Base-by-base conservation (phyloP, 2,888 invertebrate genomes). In the Tenthredo distinguenda region DNA sequence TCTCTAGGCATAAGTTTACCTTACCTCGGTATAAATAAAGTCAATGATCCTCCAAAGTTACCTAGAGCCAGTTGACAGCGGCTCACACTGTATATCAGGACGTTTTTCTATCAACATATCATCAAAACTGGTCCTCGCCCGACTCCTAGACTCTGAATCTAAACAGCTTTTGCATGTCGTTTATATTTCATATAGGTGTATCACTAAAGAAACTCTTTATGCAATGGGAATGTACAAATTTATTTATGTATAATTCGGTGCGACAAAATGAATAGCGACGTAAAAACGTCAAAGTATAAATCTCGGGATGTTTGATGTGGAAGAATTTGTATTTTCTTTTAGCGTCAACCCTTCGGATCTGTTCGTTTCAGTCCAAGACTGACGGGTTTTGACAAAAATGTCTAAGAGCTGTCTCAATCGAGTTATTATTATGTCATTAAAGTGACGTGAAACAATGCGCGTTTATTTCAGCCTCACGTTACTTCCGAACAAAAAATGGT, bases 1-100 rank as follows among this genome's bases (percentile, higher is more conserved):
- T 88, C 88, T 88, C 88, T 71, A 31, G 88, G 89, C 90, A 89
- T 88, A 92, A 91, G 92, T 92, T 91, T 92, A 92, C 91, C 90
- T 92, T 91, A 91, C 88, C 82, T 88, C 88, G 86, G 88, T 89
- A 90, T 93, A 92, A 92, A 93, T 92, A 91, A 90, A 85, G 77
- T 77, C 68, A 85, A 85, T 74, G 79, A 84, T 86, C 65, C 26
- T 83, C 71, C 26, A 76, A 82, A 86, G 86, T 84, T 84, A 86
- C 84, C 84, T 86, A 83, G 79, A 65, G 83, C 58, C 47, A 86
- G 87, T 87, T 88, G 88, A 89, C 86, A 88, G 83, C 83, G 86
- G 87, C 87, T 87, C 87, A 86, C 87, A 6, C 55, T 55, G 84
- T 31, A 31, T 31, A 62, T 47, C 58, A 43, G 26, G 40, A 34